Evolutionary conservation across 1,140 invertebrate species (phyloP).

Genomic region (Mactra quadrangularis): DNA sequence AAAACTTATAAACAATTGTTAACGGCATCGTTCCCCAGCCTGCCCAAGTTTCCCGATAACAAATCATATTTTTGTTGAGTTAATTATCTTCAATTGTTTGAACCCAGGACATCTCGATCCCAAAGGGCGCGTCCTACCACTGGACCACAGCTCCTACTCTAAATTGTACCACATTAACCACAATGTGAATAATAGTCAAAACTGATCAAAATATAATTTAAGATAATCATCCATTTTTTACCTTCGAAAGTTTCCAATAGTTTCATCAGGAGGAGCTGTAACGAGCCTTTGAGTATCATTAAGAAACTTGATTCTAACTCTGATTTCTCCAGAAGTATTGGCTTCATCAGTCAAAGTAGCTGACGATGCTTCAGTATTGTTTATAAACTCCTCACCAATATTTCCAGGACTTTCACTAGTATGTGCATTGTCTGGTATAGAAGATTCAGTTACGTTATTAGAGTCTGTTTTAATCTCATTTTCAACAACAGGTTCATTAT

Average conservation of each 20-base stretch:
- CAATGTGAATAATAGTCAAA: too few species aligned
- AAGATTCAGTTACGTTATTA: background rate
- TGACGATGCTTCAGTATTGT: background rate
- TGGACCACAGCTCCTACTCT: too few species aligned
- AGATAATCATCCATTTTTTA: too few species aligned
- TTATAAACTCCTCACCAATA: background rate
- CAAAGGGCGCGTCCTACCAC: too few species aligned
- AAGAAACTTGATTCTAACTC: conserved; percentile 92
- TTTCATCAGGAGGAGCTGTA: conserved; percentile 89
- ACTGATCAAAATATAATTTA: too few species aligned
- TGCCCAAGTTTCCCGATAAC: too few species aligned
- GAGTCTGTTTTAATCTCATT: conserved; percentile 1
- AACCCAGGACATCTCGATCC: too few species aligned
- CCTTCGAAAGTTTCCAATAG: conserved; percentile 94
- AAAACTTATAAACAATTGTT: too few species aligned
- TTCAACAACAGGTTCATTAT: background rate
- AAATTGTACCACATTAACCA: too few species aligned
- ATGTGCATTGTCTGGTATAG: background rate
- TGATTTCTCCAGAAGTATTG: conserved; percentile 85
- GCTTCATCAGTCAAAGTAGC: background rate
- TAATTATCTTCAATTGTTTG: too few species aligned
- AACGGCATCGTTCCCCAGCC: too few species aligned
- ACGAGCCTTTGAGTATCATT: conserved; percentile 94
- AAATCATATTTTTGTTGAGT: too few species aligned
- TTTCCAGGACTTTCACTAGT: background rate